Evolutionary conservation across 2,113 vertebrate species (phyloP).

Genomic region (Climacteris rufus): DNA sequence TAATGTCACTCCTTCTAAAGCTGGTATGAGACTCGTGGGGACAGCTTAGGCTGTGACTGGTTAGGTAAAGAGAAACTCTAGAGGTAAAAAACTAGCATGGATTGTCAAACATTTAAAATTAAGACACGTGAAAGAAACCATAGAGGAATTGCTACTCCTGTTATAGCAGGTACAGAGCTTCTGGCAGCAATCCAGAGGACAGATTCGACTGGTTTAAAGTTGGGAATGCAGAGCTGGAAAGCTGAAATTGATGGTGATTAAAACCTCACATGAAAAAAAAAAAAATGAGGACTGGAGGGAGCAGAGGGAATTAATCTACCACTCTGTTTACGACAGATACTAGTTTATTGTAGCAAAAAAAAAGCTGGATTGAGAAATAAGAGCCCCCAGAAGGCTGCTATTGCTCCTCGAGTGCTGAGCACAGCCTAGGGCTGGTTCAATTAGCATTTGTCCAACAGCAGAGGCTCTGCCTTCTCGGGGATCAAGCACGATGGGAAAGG

Average conservation of each 20-base stretch:
- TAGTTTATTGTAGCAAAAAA: neutral
- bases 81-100: neutral
- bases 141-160: neutral
- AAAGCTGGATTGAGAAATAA: neutral
- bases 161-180: neutral
- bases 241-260: neutral
- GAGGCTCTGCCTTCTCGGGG: neutral
- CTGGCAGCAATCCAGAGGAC: neutral
- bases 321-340: neutral
- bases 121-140: neutral
- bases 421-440: fast-evolving
- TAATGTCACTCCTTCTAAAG: neutral
- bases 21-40: neutral
- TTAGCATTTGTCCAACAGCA: neutral
- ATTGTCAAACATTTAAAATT: neutral
- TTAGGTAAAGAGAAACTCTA: neutral
- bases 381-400: neutral
- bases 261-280: neutral
- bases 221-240: neutral
- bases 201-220: neutral
- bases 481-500: neutral
- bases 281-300: neutral
- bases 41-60: neutral
- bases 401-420: neutral
- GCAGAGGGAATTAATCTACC: neutral